phyloP scores from a whole-genome alignment of 2,113 vertebrate genomes.

The Peromyscus maniculatus region DNA sequence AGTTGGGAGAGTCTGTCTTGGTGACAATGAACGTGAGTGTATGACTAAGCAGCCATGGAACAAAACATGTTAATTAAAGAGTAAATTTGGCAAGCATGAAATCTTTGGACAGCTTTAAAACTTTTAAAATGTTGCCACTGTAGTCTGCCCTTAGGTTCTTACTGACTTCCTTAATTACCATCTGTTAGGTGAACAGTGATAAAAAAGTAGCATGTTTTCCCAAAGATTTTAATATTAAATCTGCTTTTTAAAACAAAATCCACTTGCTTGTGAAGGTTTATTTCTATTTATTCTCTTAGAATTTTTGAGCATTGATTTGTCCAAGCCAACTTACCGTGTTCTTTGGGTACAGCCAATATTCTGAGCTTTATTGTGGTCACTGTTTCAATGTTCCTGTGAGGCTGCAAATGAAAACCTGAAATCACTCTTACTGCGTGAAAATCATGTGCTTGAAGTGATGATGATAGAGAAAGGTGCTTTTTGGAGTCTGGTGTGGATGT shows the following conservation, averaged over 20 bases:
- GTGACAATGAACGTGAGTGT: neutral
- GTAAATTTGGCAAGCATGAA: constrained; percentile 62
- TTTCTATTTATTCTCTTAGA: neutral
- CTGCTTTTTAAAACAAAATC: constrained; percentile 23
- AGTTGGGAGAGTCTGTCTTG: neutral
- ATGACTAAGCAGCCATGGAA: constrained; percentile 46
- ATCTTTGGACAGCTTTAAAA: constrained; percentile 61
- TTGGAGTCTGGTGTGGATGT: neutral
- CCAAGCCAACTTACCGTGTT: neutral
- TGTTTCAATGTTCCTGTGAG: neutral
- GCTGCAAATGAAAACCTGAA: constrained; percentile 49
- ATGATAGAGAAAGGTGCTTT: neutral
- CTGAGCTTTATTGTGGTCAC: neutral
- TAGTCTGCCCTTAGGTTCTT: constrained; percentile 56
- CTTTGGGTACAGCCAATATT: neutral
- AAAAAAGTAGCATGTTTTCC: constrained; percentile 43
- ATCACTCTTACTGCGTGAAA: constrained; percentile 43
- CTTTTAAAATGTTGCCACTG: constrained; percentile 58
- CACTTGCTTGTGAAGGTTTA: neutral
- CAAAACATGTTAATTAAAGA: constrained; percentile 66
- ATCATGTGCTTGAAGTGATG: neutral
- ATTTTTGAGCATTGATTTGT: neutral
- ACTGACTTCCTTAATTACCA: constrained; percentile 71
- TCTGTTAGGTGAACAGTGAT: constrained; percentile 72
- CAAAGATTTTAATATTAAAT: constrained; percentile 35